phyloP scores from a whole-genome alignment of 2,888 invertebrate genomes.

The Chirona hameri region DNA sequence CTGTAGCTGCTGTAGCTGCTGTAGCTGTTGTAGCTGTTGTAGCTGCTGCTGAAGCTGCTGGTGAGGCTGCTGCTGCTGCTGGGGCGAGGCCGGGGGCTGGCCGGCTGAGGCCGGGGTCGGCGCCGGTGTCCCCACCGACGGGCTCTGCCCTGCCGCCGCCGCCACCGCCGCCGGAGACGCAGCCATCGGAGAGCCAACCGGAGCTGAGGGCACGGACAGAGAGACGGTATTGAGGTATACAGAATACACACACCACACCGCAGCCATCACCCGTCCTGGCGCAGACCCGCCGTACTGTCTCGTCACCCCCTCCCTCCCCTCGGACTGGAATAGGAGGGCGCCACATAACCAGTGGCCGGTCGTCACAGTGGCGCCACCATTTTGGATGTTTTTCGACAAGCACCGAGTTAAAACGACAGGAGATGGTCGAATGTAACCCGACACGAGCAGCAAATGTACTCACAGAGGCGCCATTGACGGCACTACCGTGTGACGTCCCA shows the following conservation, averaged over 20 bases:
- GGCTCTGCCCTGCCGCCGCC: background rate
- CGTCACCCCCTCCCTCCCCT: too few relatives aligned
- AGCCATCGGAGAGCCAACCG: background rate
- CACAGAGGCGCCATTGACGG: too few relatives aligned
- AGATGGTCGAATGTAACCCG: too few relatives aligned
- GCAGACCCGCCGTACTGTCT: too few relatives aligned
- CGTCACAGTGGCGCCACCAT: too few relatives aligned
- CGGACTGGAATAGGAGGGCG: too few relatives aligned
- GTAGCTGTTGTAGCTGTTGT: conserved; percentile 46
- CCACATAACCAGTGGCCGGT: too few relatives aligned
- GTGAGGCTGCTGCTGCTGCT: conserved; percentile 48
- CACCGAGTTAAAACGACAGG: too few relatives aligned
- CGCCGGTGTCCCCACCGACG: background rate
- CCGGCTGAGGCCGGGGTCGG: background rate
- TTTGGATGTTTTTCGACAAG: too few relatives aligned
- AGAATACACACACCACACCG: background rate
- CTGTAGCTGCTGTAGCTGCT: conserved; percentile 48
- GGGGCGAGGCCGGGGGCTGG: background rate
- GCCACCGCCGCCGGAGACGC: background rate
- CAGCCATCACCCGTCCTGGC: too few relatives aligned
- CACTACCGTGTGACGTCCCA: too few relatives aligned
- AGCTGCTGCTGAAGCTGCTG: conserved; percentile 43
- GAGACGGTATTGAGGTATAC: background rate
- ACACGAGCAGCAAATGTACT: too few relatives aligned
- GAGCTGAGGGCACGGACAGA: background rate